Percentiles rank a stretch among this genome's conserved stretches.
Conservation (phyloP, 1,140 invertebrate species). For the Hycleus cichorii region DNA sequence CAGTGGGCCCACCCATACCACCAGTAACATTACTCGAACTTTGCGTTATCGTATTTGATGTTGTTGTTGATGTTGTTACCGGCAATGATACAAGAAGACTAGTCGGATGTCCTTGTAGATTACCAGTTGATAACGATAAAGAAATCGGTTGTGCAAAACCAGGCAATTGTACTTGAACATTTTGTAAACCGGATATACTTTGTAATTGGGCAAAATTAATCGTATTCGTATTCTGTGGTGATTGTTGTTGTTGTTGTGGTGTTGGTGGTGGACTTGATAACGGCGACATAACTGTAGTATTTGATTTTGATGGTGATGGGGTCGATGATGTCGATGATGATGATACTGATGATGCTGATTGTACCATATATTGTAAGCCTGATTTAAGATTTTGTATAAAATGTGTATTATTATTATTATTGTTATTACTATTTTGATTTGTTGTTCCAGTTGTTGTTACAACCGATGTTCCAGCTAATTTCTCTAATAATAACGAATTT, state of each 20-base stretch:
- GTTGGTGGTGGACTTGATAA: conserved; percentile 53
- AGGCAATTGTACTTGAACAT: conserved; percentile 72
- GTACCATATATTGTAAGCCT: conserved; percentile 26
- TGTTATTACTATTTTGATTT: background rate
- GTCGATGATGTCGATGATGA: too few species aligned
- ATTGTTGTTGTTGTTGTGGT: too few species aligned
- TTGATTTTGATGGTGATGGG: conserved; percentile 27
- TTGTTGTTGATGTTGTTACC: conserved; percentile 37
- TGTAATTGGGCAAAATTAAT: conserved; percentile 67
- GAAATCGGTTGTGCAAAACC: conserved; percentile 72
- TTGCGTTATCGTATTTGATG: conserved; percentile 40
- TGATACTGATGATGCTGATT: background rate
- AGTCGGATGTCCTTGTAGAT: conserved; percentile 40
- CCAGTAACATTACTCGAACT: conserved; percentile 27
- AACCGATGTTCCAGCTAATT: conserved; percentile 47
- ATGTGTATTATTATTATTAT: conserved; percentile 20
- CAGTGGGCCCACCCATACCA: conserved; percentile 43
- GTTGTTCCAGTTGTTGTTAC: conserved; percentile 4
- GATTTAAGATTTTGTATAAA: conserved; percentile 30
- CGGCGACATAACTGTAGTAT: conserved; percentile 40
- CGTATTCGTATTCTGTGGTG: conserved; percentile 40
- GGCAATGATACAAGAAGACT: conserved; percentile 42
- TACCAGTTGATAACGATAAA: conserved; percentile 51
- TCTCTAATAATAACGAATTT: conserved; percentile 48
- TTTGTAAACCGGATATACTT: conserved; percentile 66